These are phyloP conservation scores for Cybosia mesomella DNA, from an alignment of 2,888 invertebrate species.

Conservation along the genomic window DNA sequence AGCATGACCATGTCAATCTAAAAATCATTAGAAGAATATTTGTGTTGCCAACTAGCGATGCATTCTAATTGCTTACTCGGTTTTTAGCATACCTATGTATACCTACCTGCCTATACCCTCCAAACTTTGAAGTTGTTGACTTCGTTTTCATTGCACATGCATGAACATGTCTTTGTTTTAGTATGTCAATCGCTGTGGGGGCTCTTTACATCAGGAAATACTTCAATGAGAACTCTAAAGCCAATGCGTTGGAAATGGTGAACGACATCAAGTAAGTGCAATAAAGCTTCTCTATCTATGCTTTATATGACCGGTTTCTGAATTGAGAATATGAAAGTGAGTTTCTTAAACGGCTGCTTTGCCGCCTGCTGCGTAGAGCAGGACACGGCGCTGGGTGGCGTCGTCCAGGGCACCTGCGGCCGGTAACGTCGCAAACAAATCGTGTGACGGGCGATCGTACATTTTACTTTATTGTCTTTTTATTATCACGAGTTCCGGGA, in stretches of 20 bases:
- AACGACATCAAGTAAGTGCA: conserved; percentile 89
- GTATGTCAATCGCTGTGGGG: conserved; percentile 92
- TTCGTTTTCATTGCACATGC: not conserved
- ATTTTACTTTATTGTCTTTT: not conserved
- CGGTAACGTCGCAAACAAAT: no score
- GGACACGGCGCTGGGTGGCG: no score
- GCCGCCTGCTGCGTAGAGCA: no score
- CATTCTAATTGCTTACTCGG: not conserved
- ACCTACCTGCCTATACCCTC: no score
- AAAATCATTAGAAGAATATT: not conserved
- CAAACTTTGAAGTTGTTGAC: not conserved
- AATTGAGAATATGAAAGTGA: no score
- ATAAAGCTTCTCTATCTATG: no score
- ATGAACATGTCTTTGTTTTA: conserved; percentile 60
- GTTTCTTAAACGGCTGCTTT: no score
- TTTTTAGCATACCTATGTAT: no score
- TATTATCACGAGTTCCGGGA: not conserved
- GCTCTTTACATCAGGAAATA: conserved; percentile 95
- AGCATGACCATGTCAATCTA: no score
- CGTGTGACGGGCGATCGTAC: no score
- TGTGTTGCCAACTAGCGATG: not conserved
- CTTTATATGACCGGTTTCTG: no score
- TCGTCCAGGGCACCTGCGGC: no score
- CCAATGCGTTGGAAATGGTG: conserved; percentile 95
- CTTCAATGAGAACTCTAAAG: conserved; percentile 94